These are phyloP conservation scores for Pogonomyrmex barbatus DNA, from an alignment of 1,140 invertebrate species.

Conservation along the genomic window DNA sequence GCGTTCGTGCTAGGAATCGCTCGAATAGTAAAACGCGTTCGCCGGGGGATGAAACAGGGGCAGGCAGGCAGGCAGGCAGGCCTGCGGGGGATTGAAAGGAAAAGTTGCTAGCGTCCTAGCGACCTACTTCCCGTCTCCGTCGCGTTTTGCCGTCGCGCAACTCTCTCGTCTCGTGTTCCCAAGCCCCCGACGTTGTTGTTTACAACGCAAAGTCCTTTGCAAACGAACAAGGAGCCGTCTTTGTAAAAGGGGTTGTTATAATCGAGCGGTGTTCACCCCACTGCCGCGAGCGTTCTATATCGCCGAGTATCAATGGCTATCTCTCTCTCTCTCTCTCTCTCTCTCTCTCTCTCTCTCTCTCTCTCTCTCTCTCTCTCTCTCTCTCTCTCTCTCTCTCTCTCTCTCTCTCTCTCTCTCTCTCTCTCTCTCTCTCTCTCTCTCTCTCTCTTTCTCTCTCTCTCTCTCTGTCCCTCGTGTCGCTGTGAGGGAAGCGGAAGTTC, in stretches of 20 bases:
- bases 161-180: constrained; percentile 33
- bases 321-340: neutral
- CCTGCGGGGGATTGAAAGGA: constrained; percentile 67
- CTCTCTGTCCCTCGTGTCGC: neutral
- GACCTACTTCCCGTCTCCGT: constrained; percentile 67
- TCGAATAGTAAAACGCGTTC: constrained; percentile 35
- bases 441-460: too few species aligned
- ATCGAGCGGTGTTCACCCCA: constrained; percentile 55
- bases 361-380: too few species aligned
- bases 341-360: too few species aligned
- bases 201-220: constrained; percentile 65
- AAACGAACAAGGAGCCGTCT: constrained; percentile 63
- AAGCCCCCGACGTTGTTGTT: constrained; percentile 62
- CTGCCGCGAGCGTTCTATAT: constrained; percentile 16
- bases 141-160: constrained; percentile 62
- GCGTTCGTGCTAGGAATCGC: constrained; percentile 46
- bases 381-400: too few species aligned
- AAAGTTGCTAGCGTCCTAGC: constrained; percentile 69
- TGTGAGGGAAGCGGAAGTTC: constrained; percentile 30
- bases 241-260: constrained; percentile 71
- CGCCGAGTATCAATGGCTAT: constrained; percentile 42
- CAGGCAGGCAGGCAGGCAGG: neutral
- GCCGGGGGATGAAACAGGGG: neutral
- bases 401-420: neutral
- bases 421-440: too few species aligned